Base-by-base conservation (phyloP, 35 echinoderm and acorn worm species). In the Heliocidaris erythrogramma region DNA sequence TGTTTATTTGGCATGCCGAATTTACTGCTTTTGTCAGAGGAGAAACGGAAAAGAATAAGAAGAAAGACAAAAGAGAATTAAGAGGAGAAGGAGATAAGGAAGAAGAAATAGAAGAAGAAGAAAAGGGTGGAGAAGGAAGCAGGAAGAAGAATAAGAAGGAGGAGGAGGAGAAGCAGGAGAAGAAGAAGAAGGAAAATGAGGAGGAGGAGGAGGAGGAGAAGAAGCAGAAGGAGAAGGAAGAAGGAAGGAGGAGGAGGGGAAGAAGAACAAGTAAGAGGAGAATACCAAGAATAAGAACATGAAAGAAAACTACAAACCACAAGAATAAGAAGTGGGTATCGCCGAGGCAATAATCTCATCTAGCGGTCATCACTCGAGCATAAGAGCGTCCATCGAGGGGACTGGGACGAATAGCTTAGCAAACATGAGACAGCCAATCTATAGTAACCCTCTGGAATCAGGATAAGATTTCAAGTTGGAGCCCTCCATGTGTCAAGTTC, bases 331-430 rank as follows among this genome's bases (percentile, higher is more conserved):
- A 78, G 21, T 78, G 17, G 65, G 5, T 78, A 78, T 78, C 65
- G 65, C 65, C 27, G 27, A 78, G 27, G 65, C 65, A 78, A 78
- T 78, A 78, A 78, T 78, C 65, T 78, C 65, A 78, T 78, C 65
- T 78, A 78, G 65, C 65, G 65, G 65, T 78, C 65, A 78, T 78
- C 65, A 78, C 65, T 78, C 8, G 65, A 78, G n/a, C 8, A 24
- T 78, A n/a, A 78, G 65, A 78, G 65, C 65, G 65, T 78, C 65
- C 65, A 78, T 78, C 65, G 21, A 78, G 65, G 65, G 65, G 65
- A 78, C 65, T 78, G 27, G 65, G 65, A 78, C 65, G 8, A 78
- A n/a, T 78, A 78, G 65, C 65, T 78, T 24, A 78, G 65, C 65
- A 78, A 78, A 78, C 65, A 27, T 78, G 65, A 78, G 65, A 78